phyloP scores from a whole-genome alignment of 2,113 vertebrate species.

The Seriola aureovittata region DNA sequence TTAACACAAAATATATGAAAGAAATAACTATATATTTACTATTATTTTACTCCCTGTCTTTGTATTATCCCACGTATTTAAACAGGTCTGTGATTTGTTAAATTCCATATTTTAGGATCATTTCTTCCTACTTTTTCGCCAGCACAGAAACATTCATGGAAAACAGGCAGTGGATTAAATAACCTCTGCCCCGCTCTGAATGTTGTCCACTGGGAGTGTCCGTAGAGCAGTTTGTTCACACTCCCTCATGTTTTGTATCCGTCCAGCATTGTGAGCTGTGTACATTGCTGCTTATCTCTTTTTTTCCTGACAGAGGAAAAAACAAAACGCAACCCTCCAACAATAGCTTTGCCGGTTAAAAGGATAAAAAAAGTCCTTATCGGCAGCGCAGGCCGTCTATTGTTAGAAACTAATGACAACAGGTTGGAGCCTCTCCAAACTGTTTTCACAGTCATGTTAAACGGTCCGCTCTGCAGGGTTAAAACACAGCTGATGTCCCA shows the following conservation, averaged over 20 bases:
- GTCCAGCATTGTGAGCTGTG: conserved; percentile 1
- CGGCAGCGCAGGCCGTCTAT: conserved; percentile 22
- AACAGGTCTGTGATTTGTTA: too few species aligned
- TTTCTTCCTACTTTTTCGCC: too few species aligned
- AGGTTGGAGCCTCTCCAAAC: conserved; percentile 44
- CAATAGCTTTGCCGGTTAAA: conserved; percentile 45
- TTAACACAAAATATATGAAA: too few species aligned
- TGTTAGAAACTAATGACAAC: conserved; percentile 46
- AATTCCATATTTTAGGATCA: too few species aligned
- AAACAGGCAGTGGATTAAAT: too few species aligned
- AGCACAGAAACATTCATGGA: too few species aligned
- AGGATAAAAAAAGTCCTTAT: conserved; percentile 30
- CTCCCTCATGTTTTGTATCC: background rate
- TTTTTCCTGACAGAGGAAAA: conserved; percentile 49
- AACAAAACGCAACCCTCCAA: conserved; percentile 31
- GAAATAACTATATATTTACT: too few species aligned
- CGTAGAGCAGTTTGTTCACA: background rate
- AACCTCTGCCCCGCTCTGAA: too few species aligned
- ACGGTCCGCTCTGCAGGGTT: background rate
- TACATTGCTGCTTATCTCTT: conserved; percentile 10
- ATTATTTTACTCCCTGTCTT: too few species aligned
- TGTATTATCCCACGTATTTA: too few species aligned
- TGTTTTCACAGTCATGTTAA: background rate
- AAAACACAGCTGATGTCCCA: background rate
- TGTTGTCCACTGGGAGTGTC: too few species aligned